A percentile compares a stretch with the other conserved stretches of the same genome.
Conservation (phyloP, 35 echinoderm and acorn worm genomes). For the Nesometra sesokonis region DNA sequence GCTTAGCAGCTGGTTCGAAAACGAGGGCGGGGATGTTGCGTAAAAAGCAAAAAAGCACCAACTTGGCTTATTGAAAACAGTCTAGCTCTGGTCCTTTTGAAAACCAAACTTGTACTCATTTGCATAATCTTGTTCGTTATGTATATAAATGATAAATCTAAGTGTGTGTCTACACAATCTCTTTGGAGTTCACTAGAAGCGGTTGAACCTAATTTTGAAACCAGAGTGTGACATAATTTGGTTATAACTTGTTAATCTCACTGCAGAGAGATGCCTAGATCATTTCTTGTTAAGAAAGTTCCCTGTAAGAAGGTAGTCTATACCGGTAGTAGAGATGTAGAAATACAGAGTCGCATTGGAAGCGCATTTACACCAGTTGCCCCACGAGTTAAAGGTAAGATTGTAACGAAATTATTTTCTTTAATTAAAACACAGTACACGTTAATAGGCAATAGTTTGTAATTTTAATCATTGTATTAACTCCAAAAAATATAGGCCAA, state of each 20-base stretch:
- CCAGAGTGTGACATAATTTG: not conserved
- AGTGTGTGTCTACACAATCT: not conserved
- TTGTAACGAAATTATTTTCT: not conserved
- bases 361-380: not conserved
- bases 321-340: not conserved
- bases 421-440: no score
- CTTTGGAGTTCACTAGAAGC: not conserved
- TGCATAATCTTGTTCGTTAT: not conserved
- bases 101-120: not conserved
- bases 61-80: not conserved
- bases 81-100: not conserved
- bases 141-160: not conserved
- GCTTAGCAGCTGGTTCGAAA: not conserved
- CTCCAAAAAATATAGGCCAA: no score
- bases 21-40: not conserved
- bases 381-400: not conserved
- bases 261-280: not conserved
- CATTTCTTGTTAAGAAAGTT: not conserved
- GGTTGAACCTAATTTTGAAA: not conserved
- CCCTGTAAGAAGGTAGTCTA: not conserved
- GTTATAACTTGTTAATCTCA: not conserved
- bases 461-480: no score
- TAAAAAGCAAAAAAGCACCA: not conserved
- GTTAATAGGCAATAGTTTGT: no score
- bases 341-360: not conserved